Base-by-base conservation (phyloP, 2,797 vertebrate species). In the Galaxias olidus region DNA sequence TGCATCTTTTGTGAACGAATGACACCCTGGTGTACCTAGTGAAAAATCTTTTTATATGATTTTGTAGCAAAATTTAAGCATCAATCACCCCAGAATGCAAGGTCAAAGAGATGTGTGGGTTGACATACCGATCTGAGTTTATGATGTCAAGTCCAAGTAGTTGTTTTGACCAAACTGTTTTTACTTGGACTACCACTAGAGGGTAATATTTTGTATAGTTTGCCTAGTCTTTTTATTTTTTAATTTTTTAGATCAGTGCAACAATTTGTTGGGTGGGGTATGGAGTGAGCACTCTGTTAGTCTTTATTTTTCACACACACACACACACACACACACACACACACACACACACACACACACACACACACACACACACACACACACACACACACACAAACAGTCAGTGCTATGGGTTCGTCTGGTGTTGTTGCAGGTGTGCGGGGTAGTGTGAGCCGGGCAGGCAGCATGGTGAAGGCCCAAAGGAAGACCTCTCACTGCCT, bases 381-480 rank as follows among this genome's bases (percentile, higher is more conserved):
- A n/a, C 14, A 14, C 10, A 19, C 61, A 51, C 17, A 51, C 19
- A 53, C 15, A 55, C 45, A 57, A 45, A 65, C 42, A 73, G 56
- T 67, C 43, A 59, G 20, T 49, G 19, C 46, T n/a, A n/a, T n/a
- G n/a, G n/a, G n/a, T n/a, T n/a, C n/a, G n/a, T n/a, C n/a, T n/a
- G n/a, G 61, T 88, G 63, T 85, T 77, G 76, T 83, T 84, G 67
- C 78, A 82, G 75, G 79, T 86, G 66, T 40, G 71, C 77, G 61
- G 83, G 60, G n/a, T 77, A 58, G 83, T 62, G 81, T 78, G 67
- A 64, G 45, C 43, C 76, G n/a, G n/a, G n/a, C 74, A 56, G 76
- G 82, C 81, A 79, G 19, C 78, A 93, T 92, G 89, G 89, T 88
- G 87, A 92, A 89, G 86, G 86, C 88, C 63, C 85, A 83, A 83